Base-by-base conservation (phyloP, 2,888 invertebrate genomes). In the Calliscelio sp. region DNA sequence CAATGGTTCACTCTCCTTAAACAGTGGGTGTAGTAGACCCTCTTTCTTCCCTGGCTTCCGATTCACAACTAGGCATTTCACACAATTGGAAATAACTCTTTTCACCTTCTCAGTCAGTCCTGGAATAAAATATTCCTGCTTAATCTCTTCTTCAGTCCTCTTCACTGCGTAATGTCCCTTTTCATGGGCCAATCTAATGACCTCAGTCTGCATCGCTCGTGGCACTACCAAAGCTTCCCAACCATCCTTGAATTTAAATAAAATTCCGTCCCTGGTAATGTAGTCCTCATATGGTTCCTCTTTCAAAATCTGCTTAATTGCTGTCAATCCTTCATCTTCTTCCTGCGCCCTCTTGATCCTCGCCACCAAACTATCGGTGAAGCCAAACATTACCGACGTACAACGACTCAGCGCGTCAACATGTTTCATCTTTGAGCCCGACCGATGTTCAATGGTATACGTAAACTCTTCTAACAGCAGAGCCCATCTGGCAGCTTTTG, bases 371-470 rank as follows among this genome's bases (percentile, higher is more conserved):
- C 57, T 35, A 18, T 55, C 57, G 55, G 35, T n/a, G 14, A 20
- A 32, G 11, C 49, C 16, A 38, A 49, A 18, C 22, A 20, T 16
- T 14, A 49, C 32, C 1, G 65, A 18, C 1, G 22, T 46, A n/a
- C 65, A 65, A 0, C 75, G 18, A 18, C 83, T 83, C 1, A 85
- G 49, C 0, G 81, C 80, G 44, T 86, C 84, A 0, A 81, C 85
- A 59, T 85, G 83, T 46, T 55, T 55, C 75, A 86, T 81, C 25
- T 35, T 66, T 0, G 24, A 22, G 16, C 65, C 59, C 7, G 57
- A 1, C 14, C 81, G 44, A 51, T 85, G 84, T 2, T 84, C 73
- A 1, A 84, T 63, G 0, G 18, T 46, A 22, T 75, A 80, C 2
- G 18, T 3, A 20, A 32, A 85, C 20, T 85, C 83, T 24, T 83